Evolutionary conservation across 1,140 invertebrate genomes (phyloP).

Genomic region (Euglossa dilemma): DNA sequence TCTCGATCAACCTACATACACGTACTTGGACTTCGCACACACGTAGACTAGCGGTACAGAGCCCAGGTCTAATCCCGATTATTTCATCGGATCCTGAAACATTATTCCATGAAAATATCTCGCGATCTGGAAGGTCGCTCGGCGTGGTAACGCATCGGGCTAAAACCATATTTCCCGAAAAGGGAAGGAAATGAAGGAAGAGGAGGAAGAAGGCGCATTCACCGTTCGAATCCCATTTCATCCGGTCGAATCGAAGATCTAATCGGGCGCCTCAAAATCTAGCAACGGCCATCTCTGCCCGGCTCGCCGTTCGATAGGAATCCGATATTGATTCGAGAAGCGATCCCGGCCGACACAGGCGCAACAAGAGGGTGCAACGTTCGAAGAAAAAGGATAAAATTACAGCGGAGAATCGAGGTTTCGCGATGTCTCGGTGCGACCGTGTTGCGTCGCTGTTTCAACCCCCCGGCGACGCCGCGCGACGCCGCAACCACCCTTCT

Average conservation of each 20-base stretch:
- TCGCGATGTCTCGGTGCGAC: conserved; percentile 10
- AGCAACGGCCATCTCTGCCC: neutral
- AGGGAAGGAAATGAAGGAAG: neutral
- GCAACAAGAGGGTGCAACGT: neutral
- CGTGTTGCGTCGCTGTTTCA: conserved; percentile 21
- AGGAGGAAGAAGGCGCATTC: neutral
- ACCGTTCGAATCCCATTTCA: neutral
- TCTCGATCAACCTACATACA: no score
- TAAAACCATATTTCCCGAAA: neutral
- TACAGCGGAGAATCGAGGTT: conserved; percentile 27
- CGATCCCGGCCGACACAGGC: neutral
- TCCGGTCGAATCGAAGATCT: neutral
- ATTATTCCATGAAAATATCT: neutral
- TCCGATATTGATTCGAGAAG: neutral
- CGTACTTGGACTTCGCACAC: no score
- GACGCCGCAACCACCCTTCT: conserved; percentile 1
- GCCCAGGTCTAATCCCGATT: neutral
- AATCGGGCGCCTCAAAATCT: neutral
- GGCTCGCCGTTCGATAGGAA: neutral
- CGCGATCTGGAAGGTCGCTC: neutral
- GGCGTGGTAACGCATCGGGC: neutral
- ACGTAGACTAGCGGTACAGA: no score
- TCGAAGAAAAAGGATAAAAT: neutral
- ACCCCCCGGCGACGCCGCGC: neutral
- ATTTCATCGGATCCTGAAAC: neutral